Percentiles rank a stretch among this genome's conserved stretches.
Evolutionary conservation across 2,113 vertebrate genomes (phyloP).

Genomic region (Cygnus atratus): DNA sequence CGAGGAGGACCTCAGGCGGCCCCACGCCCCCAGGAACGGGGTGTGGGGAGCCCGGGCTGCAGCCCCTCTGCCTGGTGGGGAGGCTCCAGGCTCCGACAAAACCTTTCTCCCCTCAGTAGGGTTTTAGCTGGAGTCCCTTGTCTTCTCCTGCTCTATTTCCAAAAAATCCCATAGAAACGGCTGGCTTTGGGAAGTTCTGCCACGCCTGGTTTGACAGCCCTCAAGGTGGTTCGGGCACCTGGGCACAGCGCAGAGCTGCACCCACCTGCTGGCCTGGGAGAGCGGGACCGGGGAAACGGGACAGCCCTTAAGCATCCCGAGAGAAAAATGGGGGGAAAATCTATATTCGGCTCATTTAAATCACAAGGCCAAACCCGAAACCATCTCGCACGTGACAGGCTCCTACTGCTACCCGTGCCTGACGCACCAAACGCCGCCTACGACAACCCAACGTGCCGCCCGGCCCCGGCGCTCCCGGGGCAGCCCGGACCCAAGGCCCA

Average conservation of each 20-base stretch:
- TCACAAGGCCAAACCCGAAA: not conserved
- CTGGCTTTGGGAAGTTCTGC: not conserved
- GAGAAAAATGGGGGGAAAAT: not conserved
- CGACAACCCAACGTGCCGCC: too few relatives aligned
- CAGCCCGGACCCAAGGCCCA: fast-evolving
- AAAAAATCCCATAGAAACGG: fast-evolving
- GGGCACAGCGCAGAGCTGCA: not conserved
- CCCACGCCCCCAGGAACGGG: not conserved
- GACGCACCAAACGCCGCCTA: not conserved
- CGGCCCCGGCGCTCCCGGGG: too few relatives aligned
- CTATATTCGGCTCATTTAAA: not conserved
- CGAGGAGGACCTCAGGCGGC: not conserved
- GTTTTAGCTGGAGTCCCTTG: not conserved
- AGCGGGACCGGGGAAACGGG: fast-evolving
- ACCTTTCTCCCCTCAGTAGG: not conserved
- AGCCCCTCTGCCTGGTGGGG: not conserved
- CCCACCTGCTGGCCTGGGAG: fast-evolving
- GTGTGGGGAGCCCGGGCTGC: not conserved
- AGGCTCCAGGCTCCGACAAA: not conserved
- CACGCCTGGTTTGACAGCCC: not conserved
- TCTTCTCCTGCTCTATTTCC: not conserved
- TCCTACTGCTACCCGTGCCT: not conserved
- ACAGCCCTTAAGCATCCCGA: fast-evolving
- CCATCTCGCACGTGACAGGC: fast-evolving
- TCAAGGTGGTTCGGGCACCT: fast-evolving